Conservation (phyloP, 2,888 invertebrate genomes). For the Macrosoma leucophasiata region DNA sequence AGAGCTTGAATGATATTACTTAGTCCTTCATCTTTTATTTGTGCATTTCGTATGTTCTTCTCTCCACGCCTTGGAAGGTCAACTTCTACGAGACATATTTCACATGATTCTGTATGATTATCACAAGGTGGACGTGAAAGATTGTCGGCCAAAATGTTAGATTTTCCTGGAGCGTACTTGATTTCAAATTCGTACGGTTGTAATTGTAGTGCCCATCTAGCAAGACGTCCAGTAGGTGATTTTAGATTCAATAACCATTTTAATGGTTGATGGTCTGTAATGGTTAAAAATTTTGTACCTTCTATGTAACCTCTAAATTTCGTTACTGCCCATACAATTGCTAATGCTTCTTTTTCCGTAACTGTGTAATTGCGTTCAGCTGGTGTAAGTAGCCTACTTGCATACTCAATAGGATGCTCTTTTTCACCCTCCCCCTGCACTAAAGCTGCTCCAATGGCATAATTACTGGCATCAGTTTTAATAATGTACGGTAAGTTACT, state of each 20-base stretch:
- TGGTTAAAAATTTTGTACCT: conserved; percentile 36
- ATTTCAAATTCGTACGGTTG: conserved; percentile 38
- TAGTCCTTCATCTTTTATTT: conserved; percentile 6
- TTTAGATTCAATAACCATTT: conserved; percentile 47
- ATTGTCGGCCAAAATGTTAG: conserved; percentile 43
- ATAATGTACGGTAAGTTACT: conserved; percentile 14
- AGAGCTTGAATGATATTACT: conserved; percentile 6
- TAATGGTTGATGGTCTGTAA: conserved; percentile 53
- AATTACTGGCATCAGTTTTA: conserved; percentile 32
- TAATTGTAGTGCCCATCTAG: conserved; percentile 45
- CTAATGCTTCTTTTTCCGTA: conserved; percentile 43
- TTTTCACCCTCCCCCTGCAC: conserved; percentile 28
- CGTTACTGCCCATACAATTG: conserved; percentile 27
- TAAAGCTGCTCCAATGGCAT: conserved; percentile 30
- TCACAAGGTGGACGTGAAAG: conserved; percentile 17
- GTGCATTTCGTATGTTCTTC: conserved; percentile 1
- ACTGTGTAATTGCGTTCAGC: conserved; percentile 45
- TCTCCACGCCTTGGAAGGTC: conserved; percentile 1
- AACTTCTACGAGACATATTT: conserved; percentile 1
- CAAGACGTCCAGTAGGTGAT: conserved; percentile 44
- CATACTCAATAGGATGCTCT: conserved; percentile 29
- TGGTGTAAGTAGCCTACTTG: conserved; percentile 17
- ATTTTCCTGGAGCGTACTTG: conserved; percentile 36
- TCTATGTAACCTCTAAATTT: conserved; percentile 34
- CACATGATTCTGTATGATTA: background rate